phyloP scores from a whole-genome alignment of 2,797 vertebrate species.

The Limosa lapponica region DNA sequence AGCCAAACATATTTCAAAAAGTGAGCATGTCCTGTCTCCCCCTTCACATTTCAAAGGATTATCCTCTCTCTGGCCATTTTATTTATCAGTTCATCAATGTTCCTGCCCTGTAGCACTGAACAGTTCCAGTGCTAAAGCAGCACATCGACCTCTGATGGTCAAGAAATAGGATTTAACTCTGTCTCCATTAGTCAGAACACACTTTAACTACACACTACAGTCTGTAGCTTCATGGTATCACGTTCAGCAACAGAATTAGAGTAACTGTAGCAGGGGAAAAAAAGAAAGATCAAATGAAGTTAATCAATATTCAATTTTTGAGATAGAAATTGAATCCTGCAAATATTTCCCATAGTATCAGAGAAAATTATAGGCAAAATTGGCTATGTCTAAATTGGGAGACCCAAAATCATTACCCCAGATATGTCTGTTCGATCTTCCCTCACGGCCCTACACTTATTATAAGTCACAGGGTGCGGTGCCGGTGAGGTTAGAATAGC shows the following conservation, averaged over 20 bases:
- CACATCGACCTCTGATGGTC: not conserved
- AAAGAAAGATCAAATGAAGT: not conserved
- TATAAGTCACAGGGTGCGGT: not conserved
- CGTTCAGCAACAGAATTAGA: not conserved
- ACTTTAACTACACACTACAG: not conserved
- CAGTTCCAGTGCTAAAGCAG: not conserved
- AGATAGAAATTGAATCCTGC: not conserved
- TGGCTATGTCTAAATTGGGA: not conserved
- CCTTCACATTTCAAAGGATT: rapidly evolving
- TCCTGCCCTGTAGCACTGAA: not conserved
- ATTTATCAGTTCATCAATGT: not conserved
- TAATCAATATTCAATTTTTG: not conserved
- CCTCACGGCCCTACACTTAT: not conserved
- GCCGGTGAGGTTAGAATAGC: not conserved
- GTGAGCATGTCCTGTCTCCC: not conserved
- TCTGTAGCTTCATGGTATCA: not conserved
- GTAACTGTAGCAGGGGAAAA: not conserved
- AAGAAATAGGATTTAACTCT: not conserved
- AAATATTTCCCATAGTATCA: not conserved
- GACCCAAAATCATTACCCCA: not conserved
- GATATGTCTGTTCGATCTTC: not conserved
- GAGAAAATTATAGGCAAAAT: not conserved
- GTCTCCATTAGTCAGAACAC: not conserved
- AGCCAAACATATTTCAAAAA: not conserved
- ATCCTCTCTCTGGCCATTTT: not conserved